These are phyloP conservation scores for Sylvicapra grimmia DNA, from an alignment of 2,113 vertebrate genomes.

Conservation along the genomic window DNA sequence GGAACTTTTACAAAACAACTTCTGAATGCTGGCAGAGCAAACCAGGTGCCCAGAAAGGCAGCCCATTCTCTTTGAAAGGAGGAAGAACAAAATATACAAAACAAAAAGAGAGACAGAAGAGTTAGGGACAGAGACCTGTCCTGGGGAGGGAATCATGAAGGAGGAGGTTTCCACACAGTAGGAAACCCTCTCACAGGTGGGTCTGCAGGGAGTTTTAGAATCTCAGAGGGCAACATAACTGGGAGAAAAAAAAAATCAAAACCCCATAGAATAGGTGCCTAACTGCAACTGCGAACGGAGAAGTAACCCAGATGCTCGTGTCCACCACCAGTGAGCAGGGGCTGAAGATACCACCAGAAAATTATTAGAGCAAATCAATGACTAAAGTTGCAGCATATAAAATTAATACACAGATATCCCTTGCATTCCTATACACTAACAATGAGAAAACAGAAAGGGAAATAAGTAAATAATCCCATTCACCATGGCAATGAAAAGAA, in stretches of 20 bases:
- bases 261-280: not conserved
- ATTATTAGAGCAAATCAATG: not conserved
- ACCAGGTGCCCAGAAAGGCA: no score
- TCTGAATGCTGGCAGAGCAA: no score
- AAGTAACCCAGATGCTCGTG: not conserved
- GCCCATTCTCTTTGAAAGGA: no score
- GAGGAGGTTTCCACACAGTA: no score
- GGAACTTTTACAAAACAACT: no score
- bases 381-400: not conserved
- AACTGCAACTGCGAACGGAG: rapidly evolving
- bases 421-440: not conserved
- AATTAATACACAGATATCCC: not conserved
- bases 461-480: not conserved
- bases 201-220: no score
- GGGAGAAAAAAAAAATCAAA: not conserved
- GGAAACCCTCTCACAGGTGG: no score
- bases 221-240: no score
- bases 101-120: no score
- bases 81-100: no score
- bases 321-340: not conserved
- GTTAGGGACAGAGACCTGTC: no score
- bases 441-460: not conserved
- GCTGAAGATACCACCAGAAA: not conserved
- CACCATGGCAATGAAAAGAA: not conserved
- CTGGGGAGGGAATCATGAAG: no score